Evolutionary conservation across 2,113 vertebrate genomes (phyloP).

Genomic region (Odocoileus virginianus): DNA sequence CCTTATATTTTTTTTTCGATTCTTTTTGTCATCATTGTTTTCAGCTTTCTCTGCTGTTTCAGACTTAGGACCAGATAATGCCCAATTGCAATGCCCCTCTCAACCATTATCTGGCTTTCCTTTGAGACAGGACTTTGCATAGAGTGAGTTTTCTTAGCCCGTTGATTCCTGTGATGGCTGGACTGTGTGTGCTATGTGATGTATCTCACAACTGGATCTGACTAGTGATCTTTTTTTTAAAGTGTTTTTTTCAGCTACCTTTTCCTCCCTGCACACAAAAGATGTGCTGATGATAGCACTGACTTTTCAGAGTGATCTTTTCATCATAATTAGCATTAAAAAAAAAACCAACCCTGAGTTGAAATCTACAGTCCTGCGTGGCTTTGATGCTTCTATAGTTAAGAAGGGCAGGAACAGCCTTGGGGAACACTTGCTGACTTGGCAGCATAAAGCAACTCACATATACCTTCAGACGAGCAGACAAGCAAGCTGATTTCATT

Average conservation of each 20-base stretch:
- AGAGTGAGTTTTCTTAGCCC: neutral
- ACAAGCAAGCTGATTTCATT: constrained; percentile 22
- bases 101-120: neutral
- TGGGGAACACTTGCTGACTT: constrained; percentile 15
- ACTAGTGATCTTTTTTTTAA: neutral
- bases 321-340: constrained; percentile 20
- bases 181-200: neutral
- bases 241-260: neutral
- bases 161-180: neutral
- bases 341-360: neutral
- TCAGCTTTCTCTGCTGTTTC: constrained; percentile 1
- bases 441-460: neutral
- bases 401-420: constrained; percentile 25
- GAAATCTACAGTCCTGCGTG: neutral
- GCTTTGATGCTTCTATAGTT: constrained; percentile 42
- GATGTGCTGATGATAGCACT: constrained; percentile 9
- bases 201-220: neutral
- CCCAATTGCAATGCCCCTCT: neutral
- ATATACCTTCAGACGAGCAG: neutral
- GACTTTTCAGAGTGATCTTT: constrained; percentile 26
- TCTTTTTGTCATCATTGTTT: neutral
- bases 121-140: neutral
- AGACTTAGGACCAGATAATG: neutral
- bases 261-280: neutral
- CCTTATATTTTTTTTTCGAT: neutral